Evolutionary conservation across 1,140 invertebrate genomes (phyloP), one percentile per base, ranked within the genome.

Genomic region (Drosophila santomea): DNA sequence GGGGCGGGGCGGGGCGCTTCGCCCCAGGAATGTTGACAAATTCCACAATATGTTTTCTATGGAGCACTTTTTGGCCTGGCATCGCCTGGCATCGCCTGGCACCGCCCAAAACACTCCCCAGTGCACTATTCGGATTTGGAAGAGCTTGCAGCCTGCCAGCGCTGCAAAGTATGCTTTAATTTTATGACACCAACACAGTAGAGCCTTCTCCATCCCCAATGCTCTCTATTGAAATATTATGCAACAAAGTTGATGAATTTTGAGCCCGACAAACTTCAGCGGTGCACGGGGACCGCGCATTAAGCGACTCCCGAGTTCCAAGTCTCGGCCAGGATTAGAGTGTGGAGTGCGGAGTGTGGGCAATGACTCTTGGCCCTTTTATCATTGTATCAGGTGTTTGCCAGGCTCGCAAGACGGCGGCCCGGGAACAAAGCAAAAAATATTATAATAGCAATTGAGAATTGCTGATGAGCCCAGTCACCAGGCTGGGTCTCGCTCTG

Each of bases 361-460:
- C 64, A 47, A 48, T 63, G 50, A 61, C 52, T 61, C 66, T 55
- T 69, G 56, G 61, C 61, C 50, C 55, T 61, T 72, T 72, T 73
- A 71, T 71, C 83, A 84, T 88, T 89, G 80, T 89, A 84, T 88
- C 84, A 89, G 84, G 80, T 88, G 84, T 89, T 89, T 89, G 78
- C 80, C 84, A 56, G 68, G 64, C 72, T 43, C 45, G 41, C 12
- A 54, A 68, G 58, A 74, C 25, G 38, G 7, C 20, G 55, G 28
- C 14, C 51, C 71, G 43, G 25, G 52, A 71, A 64, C 68, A 72
- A 71, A 78, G 64, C 58, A 58, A 88, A 83, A 88, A 86, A 89
- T 88, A 90, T 90, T 88, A 91, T 90, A 90, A 91, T 91, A 83
- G 88, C 88, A 90, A 91, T 90, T 88, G 88, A 90, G 88, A 91